Evolutionary conservation across 1,140 invertebrate species (phyloP), one percentile per base, ranked within the genome.

Genomic region (Drosophila nebulosa): DNA sequence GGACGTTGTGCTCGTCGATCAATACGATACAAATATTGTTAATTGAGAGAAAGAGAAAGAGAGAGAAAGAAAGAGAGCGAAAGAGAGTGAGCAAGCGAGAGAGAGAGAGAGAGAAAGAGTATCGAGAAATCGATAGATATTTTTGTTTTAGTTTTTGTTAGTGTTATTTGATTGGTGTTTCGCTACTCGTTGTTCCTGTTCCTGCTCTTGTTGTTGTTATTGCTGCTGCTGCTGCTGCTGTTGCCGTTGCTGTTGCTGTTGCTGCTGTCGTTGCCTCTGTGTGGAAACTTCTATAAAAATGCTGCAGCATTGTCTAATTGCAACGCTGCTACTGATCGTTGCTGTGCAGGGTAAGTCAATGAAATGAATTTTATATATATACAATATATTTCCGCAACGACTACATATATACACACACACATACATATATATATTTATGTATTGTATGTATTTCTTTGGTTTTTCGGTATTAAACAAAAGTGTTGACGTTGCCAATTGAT

Each of bases 291-390:
- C 62, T 46, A 21, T 21, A 18, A 81, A 86, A 67, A 85, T 86
- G 80, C 63, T 86, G 78, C 74, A 67, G 78, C 81, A 68, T 60
- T 78, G 69, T 68, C 61, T 86, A 39, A 22, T 78, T 35, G 74
- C 68, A 52, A 53, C 69, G 68, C 71, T 88, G 64, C 75, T 88
- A 26, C 42, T 71, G 26, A 51, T 67, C 18, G 69, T 56, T 51
- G 57, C 64, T 69, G 74, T 72, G 35, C 52, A 81, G 55, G 81
- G 81, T 86, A 70, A 86, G 81, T 86, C 50, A 51, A 16, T 55
- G 21, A 42, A 24, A 62, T 46, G 30, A 46, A 16, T 14, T 24
- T 53, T 46, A 60, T 32, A 32, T 16, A 36, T 12, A 7, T 30
- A 46, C 24, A 18, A 30, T 24, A 52, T 7, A 10, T 66, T 81